Evolutionary conservation across 2,797 vertebrate genomes (phyloP), one percentile per base, ranked within the genome.

Genomic region (Dromococcyx pavoninus): DNA sequence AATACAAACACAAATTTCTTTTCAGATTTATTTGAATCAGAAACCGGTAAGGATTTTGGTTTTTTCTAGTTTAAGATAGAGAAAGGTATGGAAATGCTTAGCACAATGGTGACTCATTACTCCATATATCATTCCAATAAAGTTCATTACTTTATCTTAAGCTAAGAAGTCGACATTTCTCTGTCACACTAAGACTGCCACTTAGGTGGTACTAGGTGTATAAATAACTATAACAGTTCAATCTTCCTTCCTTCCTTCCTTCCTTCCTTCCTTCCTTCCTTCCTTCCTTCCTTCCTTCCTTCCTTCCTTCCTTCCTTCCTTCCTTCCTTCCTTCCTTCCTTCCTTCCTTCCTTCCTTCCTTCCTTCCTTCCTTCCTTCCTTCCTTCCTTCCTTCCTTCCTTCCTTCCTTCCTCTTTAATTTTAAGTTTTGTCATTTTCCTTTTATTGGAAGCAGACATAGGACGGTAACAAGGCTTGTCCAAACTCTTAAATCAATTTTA

Each of bases 381-480:
- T 25, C 3, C 12, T 51, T 9, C 7, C 30, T 48, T 2, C 7
- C 19, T 48, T 12, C 7, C 1, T 16, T 2, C 32, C 21, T 48
- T 10, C 4, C 24, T 60, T 10, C 24, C 10, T n/a, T 3, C 21
- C 39, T 46, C 22, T 23, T 19, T 12, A 30, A 5, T 50, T 73
- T 73, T 30, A 4, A 22, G 4, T 37, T 57, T 14, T 46, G 10
- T 13, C 10, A 3, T 1, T 4, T 21, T 58, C 35, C 39, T 57
- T 41, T 39, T 33, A 7, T 32, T 50, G 25, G 56, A 64, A 37
- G 14, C 1, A 58, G 19, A 13, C 2, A 21, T 5, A 14, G 3
- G 11, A 64, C 82, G 1, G 15, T 8, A 53, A 41, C 2, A 76
- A 76, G 2, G 2, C 15, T 33, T 54, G 9, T 2, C 7, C 11